Percentiles rank a stretch among this genome's conserved stretches.
phyloP scores from a whole-genome alignment of 2,797 vertebrate species.

The Nyctalus aviator region DNA sequence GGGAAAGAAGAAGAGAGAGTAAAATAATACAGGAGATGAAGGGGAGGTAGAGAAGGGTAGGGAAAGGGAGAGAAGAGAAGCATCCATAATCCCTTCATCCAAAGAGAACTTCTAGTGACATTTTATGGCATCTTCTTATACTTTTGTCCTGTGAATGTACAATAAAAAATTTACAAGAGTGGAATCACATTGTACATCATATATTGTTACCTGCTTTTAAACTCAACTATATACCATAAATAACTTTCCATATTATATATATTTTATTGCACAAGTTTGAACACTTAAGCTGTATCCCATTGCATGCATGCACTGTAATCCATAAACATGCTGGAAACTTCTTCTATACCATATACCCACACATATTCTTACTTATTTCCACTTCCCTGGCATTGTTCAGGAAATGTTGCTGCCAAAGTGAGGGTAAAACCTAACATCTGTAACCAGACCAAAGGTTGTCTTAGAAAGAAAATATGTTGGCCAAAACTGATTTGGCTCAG shows the following conservation, averaged over 20 bases:
- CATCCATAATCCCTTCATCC: not conserved
- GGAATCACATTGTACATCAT: not conserved
- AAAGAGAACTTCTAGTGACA: not conserved
- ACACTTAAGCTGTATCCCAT: not conserved
- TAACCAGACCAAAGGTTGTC: not conserved
- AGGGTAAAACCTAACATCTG: not conserved
- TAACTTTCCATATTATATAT: not conserved
- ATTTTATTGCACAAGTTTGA: not conserved
- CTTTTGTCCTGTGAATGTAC: not conserved
- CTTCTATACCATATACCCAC: not conserved
- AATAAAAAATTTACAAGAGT: not conserved
- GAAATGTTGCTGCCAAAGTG: not conserved
- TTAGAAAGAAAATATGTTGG: not conserved
- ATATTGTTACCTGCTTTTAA: not conserved
- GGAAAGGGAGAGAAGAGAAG: not conserved
- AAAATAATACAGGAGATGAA: too few relatives aligned
- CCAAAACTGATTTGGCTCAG: too few relatives aligned
- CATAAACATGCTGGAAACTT: not conserved
- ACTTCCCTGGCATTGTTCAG: not conserved
- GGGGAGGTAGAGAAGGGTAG: fast-evolving
- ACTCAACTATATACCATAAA: not conserved
- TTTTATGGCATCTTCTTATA: not conserved
- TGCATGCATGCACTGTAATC: not conserved
- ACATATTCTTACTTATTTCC: not conserved
- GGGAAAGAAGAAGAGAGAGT: too few relatives aligned